A percentile compares a stretch with the other conserved stretches of the same genome.
Conservation (phyloP, 2,888 invertebrate species). For the Latrodectus hesperus region DNA sequence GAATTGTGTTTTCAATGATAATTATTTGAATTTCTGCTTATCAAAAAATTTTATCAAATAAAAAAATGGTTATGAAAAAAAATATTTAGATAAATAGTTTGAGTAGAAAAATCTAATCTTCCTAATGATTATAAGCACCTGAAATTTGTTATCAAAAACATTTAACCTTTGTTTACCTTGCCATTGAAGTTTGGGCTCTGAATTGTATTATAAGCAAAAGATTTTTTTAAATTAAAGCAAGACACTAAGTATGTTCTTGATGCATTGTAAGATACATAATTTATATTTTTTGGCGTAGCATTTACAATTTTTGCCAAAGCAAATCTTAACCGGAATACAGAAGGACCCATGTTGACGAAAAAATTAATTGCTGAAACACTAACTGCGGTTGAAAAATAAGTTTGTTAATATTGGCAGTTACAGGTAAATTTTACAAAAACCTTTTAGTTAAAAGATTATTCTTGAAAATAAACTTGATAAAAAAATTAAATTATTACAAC, state of each 20-base stretch:
- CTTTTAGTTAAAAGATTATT: no score
- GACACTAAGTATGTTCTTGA: conserved; percentile 27
- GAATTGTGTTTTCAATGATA: no score
- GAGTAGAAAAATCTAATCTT: background rate
- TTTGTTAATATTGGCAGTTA: no score
- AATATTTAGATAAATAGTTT: background rate
- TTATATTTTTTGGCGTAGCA: background rate
- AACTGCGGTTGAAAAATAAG: no score
- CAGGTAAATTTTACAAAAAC: no score
- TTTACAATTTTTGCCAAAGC: conserved; percentile 23
- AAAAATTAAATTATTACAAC: no score
- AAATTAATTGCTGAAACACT: no score
- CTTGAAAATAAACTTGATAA: no score
- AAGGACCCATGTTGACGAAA: conserved; percentile 27
- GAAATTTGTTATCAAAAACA: background rate
- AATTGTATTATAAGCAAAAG: background rate
- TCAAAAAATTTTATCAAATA: no score
- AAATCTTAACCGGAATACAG: conserved; percentile 24
- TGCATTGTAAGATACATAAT: background rate
- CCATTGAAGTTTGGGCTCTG: background rate
- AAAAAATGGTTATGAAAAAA: no score
- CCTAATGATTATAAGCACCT: no score
- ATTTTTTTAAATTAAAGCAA: background rate
- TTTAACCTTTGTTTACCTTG: conserved; percentile 20
- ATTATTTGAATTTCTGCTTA: no score